These are phyloP conservation scores for Trematomus loennbergii DNA, from an alignment of 2,113 vertebrate species.

Conservation along the genomic window DNA sequence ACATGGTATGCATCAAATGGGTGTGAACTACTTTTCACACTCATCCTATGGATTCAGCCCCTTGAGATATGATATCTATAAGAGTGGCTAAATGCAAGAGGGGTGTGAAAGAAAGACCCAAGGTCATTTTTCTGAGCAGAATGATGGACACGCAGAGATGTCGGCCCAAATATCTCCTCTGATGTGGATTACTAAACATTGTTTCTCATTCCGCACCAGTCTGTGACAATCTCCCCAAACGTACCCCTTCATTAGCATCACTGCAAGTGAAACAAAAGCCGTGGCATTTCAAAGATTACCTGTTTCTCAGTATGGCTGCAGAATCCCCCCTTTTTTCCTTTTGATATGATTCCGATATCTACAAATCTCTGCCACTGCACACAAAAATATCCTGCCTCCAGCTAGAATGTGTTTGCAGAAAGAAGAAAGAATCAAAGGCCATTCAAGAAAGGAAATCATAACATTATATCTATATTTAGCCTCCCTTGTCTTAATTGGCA, in stretches of 20 bases:
- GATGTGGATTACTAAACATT: conserved; percentile 59
- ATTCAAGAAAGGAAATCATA: conserved; percentile 75
- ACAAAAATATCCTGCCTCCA: conserved; percentile 52
- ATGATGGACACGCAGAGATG: conserved; percentile 59
- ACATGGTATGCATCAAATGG: conserved; percentile 52
- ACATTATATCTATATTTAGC: conserved; percentile 77
- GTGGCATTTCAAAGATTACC: conserved; percentile 68
- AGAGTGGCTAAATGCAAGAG: conserved; percentile 57
- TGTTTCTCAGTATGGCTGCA: conserved; percentile 38
- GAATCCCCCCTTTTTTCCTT: conserved; percentile 1
- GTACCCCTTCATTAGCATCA: conserved; percentile 53
- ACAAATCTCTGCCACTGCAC: conserved; percentile 54
- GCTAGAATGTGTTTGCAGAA: conserved; percentile 32
- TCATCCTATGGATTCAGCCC: conserved; percentile 47
- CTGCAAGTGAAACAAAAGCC: conserved; percentile 55
- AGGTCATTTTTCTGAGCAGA: conserved; percentile 45
- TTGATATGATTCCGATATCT: conserved; percentile 56
- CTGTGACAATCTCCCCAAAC: conserved; percentile 11
- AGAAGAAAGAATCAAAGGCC: conserved; percentile 66
- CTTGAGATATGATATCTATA: conserved; percentile 51
- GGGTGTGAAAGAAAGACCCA: conserved; percentile 64
- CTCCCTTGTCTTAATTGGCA: conserved; percentile 79
- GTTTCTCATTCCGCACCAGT: conserved; percentile 32
- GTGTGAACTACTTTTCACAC: conserved; percentile 73
- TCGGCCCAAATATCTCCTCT: conserved; percentile 54